phyloP scores from a whole-genome alignment of 2,797 vertebrate genomes.

The Nyctalus aviator region DNA sequence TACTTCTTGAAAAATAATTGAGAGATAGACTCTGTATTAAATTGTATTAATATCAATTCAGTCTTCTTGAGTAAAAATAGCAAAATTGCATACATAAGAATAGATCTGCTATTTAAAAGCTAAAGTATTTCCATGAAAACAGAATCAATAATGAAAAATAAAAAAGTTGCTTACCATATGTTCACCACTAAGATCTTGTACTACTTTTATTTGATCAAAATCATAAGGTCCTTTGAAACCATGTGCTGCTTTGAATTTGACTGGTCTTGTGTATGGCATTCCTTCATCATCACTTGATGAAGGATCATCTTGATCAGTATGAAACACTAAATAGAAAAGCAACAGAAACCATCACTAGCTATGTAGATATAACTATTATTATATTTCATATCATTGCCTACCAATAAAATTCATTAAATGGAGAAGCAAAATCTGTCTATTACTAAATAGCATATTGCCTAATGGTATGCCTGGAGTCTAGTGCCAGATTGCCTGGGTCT shows the following conservation, averaged over 20 bases:
- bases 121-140: conserved; percentile 59
- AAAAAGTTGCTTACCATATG: conserved; percentile 93
- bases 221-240: conserved; percentile 99
- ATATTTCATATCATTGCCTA: conserved; percentile 16
- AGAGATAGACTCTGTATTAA: conserved; percentile 41
- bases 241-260: conserved; percentile 98
- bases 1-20: conserved; percentile 55
- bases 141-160: conserved; percentile 53
- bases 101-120: conserved; percentile 49
- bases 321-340: conserved; percentile 92
- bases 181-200: conserved; percentile 98
- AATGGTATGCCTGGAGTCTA: conserved; percentile 31
- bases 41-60: conserved; percentile 47
- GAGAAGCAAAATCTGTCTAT: conserved; percentile 50
- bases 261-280: conserved; percentile 98
- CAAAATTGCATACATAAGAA: conserved; percentile 40
- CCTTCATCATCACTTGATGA: conserved; percentile 99
- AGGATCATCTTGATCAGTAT: conserved; percentile 97
- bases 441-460: conserved; percentile 20
- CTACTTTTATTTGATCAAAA: conserved; percentile 98
- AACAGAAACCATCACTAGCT: conserved; percentile 61
- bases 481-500: neutral
- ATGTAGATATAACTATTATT: conserved; percentile 16
- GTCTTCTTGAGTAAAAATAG: conserved; percentile 34
- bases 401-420: conserved; percentile 36